Conservation (phyloP, 2,113 vertebrate species). For the Planiliza haematocheilus region DNA sequence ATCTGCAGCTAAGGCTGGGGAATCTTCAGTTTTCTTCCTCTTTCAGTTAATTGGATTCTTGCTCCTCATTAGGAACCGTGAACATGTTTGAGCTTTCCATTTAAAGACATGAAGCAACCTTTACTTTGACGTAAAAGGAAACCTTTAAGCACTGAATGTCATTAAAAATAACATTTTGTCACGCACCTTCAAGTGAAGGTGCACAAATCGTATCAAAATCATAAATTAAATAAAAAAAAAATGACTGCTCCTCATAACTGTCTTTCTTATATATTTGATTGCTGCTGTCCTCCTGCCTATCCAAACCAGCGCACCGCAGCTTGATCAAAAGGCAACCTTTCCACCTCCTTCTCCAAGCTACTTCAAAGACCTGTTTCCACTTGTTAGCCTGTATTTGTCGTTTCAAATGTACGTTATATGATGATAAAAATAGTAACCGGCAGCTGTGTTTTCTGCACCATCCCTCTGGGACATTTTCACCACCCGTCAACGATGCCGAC, state of each 20-base stretch:
- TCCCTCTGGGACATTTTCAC: not conserved
- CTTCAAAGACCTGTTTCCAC: not conserved
- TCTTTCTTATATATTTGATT: not conserved
- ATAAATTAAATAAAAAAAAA: too few relatives aligned
- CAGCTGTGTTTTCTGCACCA: not conserved
- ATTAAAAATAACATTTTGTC: not conserved
- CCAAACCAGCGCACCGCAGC: slow-evolving; percentile 1
- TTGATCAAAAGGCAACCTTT: not conserved
- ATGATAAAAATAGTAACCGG: not conserved
- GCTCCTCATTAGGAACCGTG: not conserved
- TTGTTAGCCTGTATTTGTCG: not conserved
- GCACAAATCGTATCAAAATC: too few relatives aligned
- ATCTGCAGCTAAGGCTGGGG: not conserved
- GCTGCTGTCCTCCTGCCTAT: too few relatives aligned
- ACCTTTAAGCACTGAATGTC: not conserved
- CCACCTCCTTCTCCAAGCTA: not conserved
- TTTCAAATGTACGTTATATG: not conserved
- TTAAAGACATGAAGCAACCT: not conserved
- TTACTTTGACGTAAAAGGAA: not conserved
- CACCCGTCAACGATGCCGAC: too few relatives aligned
- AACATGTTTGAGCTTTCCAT: slow-evolving; percentile 13
- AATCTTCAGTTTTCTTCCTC: slow-evolving; percentile 1
- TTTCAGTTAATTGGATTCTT: slow-evolving; percentile 8
- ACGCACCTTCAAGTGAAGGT: not conserved
- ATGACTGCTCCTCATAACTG: not conserved